These are phyloP conservation scores for Drosophila ironensis DNA, from an alignment of 1,140 invertebrate species.

Conservation along the genomic window DNA sequence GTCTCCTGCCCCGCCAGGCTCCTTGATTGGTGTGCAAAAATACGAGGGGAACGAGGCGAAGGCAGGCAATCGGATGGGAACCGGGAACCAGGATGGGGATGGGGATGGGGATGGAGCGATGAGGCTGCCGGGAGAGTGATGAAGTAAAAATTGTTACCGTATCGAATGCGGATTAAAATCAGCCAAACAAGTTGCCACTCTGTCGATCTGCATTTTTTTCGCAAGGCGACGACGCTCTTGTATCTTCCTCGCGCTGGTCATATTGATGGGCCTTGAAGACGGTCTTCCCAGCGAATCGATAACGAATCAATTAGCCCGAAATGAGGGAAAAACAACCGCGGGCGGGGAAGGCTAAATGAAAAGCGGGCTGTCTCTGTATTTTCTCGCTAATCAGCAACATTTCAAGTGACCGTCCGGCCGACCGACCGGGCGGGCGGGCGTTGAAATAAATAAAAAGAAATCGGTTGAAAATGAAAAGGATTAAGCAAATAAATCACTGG, in stretches of 20 bases:
- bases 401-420: slow-evolving; percentile 52
- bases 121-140: slow-evolving; percentile 47
- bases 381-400: slow-evolving; percentile 65
- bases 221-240: not conserved
- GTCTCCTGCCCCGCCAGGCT: slow-evolving; percentile 1
- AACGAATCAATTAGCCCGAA: slow-evolving; percentile 54
- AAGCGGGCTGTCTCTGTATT: not conserved
- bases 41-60: too few species aligned
- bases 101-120: slow-evolving; percentile 1
- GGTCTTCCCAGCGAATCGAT: slow-evolving; percentile 30
- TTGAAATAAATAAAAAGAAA: slow-evolving; percentile 52
- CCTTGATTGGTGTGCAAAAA: slow-evolving; percentile 51
- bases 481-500: slow-evolving; percentile 81
- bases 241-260: not conserved
- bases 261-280: slow-evolving; percentile 15
- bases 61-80: not conserved
- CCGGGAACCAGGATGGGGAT: too few species aligned
- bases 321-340: not conserved
- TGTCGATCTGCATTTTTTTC: slow-evolving; percentile 14
- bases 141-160: slow-evolving; percentile 76
- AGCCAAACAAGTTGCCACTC: slow-evolving; percentile 70
- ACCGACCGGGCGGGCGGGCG: not conserved
- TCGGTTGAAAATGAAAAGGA: slow-evolving; percentile 66
- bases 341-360: not conserved
- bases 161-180: slow-evolving; percentile 80